Percentiles rank a stretch among this genome's conserved stretches.
These are phyloP conservation scores for Oryzias melastigma DNA, from an alignment of 2,113 vertebrate species.

Conservation along the genomic window DNA sequence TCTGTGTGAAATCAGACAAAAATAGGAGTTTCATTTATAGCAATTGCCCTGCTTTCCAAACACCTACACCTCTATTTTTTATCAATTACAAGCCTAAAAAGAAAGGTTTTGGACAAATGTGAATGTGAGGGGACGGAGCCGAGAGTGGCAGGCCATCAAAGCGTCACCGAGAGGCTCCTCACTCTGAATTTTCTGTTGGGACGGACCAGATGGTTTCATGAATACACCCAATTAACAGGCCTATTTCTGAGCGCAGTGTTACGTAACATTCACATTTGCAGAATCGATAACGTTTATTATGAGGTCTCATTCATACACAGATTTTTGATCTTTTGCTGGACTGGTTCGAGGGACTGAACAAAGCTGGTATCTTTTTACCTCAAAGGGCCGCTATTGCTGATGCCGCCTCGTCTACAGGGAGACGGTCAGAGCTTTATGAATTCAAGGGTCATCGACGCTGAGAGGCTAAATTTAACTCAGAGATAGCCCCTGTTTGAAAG, in stretches of 20 bases:
- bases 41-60: not conserved
- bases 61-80: not conserved
- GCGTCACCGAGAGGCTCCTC: conserved; percentile 10
- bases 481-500: conserved; percentile 66
- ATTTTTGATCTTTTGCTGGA: conserved; percentile 2
- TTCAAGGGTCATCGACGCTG: conserved; percentile 60
- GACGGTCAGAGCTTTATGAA: conserved; percentile 56
- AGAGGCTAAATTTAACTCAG: conserved; percentile 54
- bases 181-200: conserved; percentile 4
- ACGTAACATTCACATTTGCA: conserved; percentile 1
- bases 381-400: conserved; percentile 30
- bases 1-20: not conserved
- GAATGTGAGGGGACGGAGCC: conserved; percentile 6
- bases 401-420: conserved; percentile 35
- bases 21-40: not conserved
- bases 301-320: conserved; percentile 24
- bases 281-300: conserved; percentile 19
- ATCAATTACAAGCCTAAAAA: conserved; percentile 16
- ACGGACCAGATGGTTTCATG: conserved; percentile 24
- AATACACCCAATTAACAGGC: conserved; percentile 26
- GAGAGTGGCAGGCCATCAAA: conserved; percentile 24
- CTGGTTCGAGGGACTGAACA: conserved; percentile 7
- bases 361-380: conserved; percentile 30
- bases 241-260: conserved; percentile 13
- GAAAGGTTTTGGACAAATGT: not conserved